Evolutionary conservation across 2,113 vertebrate genomes (phyloP), one percentile per base, ranked within the genome.

Genomic region (Proterorhinus semilunaris): DNA sequence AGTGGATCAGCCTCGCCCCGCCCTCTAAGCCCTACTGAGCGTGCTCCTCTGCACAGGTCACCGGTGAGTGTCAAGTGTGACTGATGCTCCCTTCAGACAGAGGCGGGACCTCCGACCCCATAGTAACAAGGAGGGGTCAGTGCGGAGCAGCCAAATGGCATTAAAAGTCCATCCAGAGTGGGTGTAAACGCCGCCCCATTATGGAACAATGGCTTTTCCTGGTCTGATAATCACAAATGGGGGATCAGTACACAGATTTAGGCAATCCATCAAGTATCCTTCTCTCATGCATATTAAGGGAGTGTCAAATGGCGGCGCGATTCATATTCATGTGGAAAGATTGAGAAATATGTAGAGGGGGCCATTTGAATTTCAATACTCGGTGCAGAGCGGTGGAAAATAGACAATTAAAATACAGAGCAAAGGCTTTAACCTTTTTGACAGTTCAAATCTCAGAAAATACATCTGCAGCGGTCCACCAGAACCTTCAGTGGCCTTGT

Each of bases 361-460:
- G 79, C 71, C 79, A 87, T 89, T 91, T 87, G 83, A 88, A 90
- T 90, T 88, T 89, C 75, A 91, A 83, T 85, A 71, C 27, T 78
- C 73, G 69, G 27, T 72, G 71, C 82, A 72, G 74, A 8, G 9
- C 27, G 6, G 72, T 76, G 81, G 58, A 71, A 71, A 86, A 80
- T 68, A 64, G 53, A 59, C 61, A 83, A 87, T 89, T 80, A 65
- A 75, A 76, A 86, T 86, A 79, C 49, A 42, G 65, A 42, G 80
- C 80, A 72, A 86, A 88, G 81, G 62, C 72, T 53, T 85, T 80
- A 86, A 71, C 76, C 71, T 52, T 44, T 81, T 53, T 84, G 85
- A 88, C 83, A 82, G 75, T 71, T 82, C 71, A 65, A 71, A 83
- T 85, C 81, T 70, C 21, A 71, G 65, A 76, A 85, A 87, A 83